Base-by-base conservation (phyloP, 2,888 invertebrate species). In the Cataglyphis albicans region DNA sequence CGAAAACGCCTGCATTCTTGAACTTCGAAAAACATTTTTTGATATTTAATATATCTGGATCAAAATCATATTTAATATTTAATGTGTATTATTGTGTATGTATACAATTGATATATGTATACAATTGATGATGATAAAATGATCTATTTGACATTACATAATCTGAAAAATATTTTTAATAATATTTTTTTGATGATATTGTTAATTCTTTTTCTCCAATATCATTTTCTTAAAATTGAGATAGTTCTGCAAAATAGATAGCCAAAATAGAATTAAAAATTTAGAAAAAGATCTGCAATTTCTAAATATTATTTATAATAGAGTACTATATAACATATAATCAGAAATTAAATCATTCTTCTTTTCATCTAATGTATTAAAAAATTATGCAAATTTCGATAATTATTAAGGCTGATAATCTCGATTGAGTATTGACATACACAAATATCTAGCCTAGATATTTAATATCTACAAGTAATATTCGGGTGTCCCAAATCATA, bases 1-100 rank as follows among this genome's bases (percentile, higher is more conserved):
- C 76, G 44, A 68, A 70, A 78, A 25, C 44, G 18, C 41, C 44
- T 59, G 78, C 67, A 29, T 41, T 57, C 57, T 25, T 1, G 44
- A 44, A 21, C 44, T 67, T 67, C 12, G 7, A 15, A 57, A 57
- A 21, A 0, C 15, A 21, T 3, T 9, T 15, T 15, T 44, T 3
- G 0, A 3, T 32, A 3, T 21, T 65, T 21, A 3, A 7, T 21
- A 48, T 18, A 48, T 48, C 48, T 48, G 6, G 1, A 48, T 48
- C 18, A 48, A 48, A 48, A 48, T 48, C 18, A 18, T 0, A 48
- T 48, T 48, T 48, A 18, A 48, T 48, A 52, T 52, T 52, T 52
- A 52, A 52, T 44, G 41, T 32, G 6, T 32, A 32, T 25, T 25
- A 25, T 25, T 25, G 25, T 41, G 41, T 12, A 41, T 25, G 25